Base-by-base conservation (phyloP, 2,113 vertebrate species). In the Cottus gobio region DNA sequence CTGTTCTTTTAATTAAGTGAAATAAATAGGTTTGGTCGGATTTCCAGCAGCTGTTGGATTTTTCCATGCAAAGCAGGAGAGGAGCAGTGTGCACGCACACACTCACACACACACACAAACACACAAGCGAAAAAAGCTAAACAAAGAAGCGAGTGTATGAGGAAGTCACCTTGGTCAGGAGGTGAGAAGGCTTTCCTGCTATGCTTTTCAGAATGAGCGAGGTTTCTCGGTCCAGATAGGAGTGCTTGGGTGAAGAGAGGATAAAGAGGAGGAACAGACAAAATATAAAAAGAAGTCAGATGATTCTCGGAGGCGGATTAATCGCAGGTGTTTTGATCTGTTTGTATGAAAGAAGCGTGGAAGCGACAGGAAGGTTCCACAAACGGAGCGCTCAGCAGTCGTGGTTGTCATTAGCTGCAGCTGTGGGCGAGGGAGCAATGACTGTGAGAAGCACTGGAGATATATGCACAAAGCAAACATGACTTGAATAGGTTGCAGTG, bases 141-240 rank as follows among this genome's bases (percentile, higher is more conserved):
- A 1, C 1, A 36, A n/a, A 71, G 63, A 57, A 82, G 78, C 44
- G 68, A 93, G 90, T 87, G 80, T 93, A 83, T 93, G 92, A 92
- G 90, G 90, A 90, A 88, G 87, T 99, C 97, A 99, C 98, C 98
- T 99, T 98, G 96, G 98, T 99, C 97, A 99, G 97, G 96, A 99
- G 97, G 95, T 99, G 98, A 96, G 97, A 97, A 95, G 98, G 98
- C 89, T 99, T 99, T 95, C 98, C 98, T 95, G 98, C 98, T 97
- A 99, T 99, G 96, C 97, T 99, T 98, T 98, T 96, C 97, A 99
- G 95, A 97, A 99, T 98, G 84, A 99, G 97, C 94, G 98, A 99
- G 93, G 98, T 99, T 97, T 99, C 98, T 97, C 96, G 96, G 96
- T 99, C 98, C 98, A 99, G 96, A 97, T 99, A 99, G 94, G 97